Evolutionary conservation across 2,797 vertebrate genomes (phyloP).

Genomic region (Aldrovandia affinis): DNA sequence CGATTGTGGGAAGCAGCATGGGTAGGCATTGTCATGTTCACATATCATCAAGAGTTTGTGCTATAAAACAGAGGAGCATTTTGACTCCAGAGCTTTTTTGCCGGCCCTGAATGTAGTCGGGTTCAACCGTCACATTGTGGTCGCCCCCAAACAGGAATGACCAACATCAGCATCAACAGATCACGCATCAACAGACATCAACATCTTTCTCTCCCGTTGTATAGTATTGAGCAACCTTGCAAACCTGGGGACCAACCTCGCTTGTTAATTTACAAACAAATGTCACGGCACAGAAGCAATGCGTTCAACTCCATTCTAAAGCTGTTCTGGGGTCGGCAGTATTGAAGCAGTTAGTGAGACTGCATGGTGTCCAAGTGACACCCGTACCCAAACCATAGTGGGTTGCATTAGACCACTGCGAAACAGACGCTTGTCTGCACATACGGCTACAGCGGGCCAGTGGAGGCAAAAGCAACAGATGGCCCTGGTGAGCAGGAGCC

Average conservation of each 20-base stretch:
- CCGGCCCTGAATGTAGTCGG: neutral
- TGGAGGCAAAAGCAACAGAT: neutral
- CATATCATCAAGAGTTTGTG: neutral
- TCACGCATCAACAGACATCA: too few relatives aligned
- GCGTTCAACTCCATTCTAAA: neutral
- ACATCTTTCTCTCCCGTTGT: neutral
- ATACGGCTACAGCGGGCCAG: neutral
- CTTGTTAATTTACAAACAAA: too few relatives aligned
- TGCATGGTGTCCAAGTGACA: neutral
- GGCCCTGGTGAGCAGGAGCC: neutral
- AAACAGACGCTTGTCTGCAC: too few relatives aligned
- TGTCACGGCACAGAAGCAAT: too few relatives aligned
- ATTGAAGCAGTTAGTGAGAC: neutral
- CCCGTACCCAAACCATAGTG: neutral
- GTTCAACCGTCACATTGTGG: neutral
- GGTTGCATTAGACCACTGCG: constrained; percentile 10
- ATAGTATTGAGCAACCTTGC: neutral
- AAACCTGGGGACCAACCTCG: neutral
- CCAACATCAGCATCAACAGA: neutral
- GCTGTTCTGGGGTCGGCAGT: neutral
- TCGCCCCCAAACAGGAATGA: neutral
- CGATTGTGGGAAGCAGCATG: too few relatives aligned
- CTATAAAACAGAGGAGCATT: neutral
- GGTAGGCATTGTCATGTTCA: neutral
- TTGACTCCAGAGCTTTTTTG: neutral